These are phyloP conservation scores for Micromesistius poutassou DNA, from an alignment of 2,797 vertebrate genomes.

Conservation along the genomic window DNA sequence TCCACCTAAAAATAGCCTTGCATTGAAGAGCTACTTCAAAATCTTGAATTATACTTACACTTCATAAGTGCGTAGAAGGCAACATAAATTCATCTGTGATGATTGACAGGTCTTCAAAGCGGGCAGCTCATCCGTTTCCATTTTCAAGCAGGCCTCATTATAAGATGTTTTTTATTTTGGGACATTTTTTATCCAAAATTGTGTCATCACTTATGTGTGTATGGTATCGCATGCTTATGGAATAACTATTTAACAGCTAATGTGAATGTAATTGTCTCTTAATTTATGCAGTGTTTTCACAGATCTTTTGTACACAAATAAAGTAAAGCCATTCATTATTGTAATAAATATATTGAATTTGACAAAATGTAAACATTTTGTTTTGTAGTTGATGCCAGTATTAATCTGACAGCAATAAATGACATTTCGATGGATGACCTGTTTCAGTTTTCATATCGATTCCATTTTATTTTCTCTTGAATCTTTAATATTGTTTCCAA, in stretches of 20 bases:
- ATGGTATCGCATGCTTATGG: constrained; percentile 54
- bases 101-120: constrained; percentile 59
- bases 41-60: constrained; percentile 66
- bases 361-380: neutral
- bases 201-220: constrained; percentile 50
- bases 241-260: constrained; percentile 61
- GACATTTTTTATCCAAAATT: constrained; percentile 38
- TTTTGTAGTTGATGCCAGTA: neutral
- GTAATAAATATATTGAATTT: neutral
- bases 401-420: neutral
- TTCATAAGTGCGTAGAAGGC: constrained; percentile 71
- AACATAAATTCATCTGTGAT: constrained; percentile 71
- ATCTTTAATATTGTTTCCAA: neutral
- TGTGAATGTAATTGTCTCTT: constrained; percentile 47
- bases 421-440: neutral
- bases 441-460: neutral
- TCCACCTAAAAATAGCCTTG: constrained; percentile 30
- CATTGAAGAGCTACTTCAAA: constrained; percentile 43
- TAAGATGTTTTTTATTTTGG: constrained; percentile 24
- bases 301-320: neutral
- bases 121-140: constrained; percentile 56
- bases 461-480: neutral
- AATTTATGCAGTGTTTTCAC: neutral
- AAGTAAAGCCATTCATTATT: neutral
- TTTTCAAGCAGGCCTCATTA: constrained; percentile 37